phyloP scores from a whole-genome alignment of 2,888 invertebrate species.

The Selenia dentaria region DNA sequence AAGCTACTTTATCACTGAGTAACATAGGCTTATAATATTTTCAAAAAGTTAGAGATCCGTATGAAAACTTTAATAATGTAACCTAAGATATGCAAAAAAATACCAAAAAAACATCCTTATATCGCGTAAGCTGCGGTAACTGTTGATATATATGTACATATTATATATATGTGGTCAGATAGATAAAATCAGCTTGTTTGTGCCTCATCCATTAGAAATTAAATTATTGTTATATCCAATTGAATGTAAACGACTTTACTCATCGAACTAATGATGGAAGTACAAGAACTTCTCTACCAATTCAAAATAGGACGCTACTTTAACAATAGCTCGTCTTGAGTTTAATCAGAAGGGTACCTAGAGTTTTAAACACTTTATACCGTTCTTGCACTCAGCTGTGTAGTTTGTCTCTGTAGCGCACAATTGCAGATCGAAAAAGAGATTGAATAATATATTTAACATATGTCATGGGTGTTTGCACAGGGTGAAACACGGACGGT shows the following conservation, averaged over 20 bases:
- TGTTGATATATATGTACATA: too few species aligned
- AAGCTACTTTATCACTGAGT: too few species aligned
- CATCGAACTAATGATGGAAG: constrained; percentile 56
- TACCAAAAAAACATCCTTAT: too few species aligned
- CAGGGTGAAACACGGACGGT: constrained; percentile 39
- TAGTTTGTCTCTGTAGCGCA: constrained; percentile 23
- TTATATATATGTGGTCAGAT: background rate
- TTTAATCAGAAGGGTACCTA: constrained; percentile 16
- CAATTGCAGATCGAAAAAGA: constrained; percentile 38
- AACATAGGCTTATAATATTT: too few species aligned
- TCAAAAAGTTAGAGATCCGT: too few species aligned
- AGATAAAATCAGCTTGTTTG: constrained; percentile 1
- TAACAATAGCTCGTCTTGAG: constrained; percentile 36
- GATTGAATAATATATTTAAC: constrained; percentile 48
- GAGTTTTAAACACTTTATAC: constrained; percentile 3
- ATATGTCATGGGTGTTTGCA: constrained; percentile 45
- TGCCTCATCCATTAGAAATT: constrained; percentile 18
- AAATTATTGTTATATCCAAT: constrained; percentile 25
- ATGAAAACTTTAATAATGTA: too few species aligned
- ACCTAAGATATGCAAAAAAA: too few species aligned
- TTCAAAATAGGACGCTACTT: constrained; percentile 34
- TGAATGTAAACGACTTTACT: constrained; percentile 39
- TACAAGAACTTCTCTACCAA: constrained; percentile 52
- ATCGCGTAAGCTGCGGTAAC: too few species aligned
- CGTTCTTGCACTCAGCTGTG: constrained; percentile 9